These are phyloP conservation scores for Nemoura dubitans DNA, from an alignment of 2,888 invertebrate genomes.

Conservation along the genomic window DNA sequence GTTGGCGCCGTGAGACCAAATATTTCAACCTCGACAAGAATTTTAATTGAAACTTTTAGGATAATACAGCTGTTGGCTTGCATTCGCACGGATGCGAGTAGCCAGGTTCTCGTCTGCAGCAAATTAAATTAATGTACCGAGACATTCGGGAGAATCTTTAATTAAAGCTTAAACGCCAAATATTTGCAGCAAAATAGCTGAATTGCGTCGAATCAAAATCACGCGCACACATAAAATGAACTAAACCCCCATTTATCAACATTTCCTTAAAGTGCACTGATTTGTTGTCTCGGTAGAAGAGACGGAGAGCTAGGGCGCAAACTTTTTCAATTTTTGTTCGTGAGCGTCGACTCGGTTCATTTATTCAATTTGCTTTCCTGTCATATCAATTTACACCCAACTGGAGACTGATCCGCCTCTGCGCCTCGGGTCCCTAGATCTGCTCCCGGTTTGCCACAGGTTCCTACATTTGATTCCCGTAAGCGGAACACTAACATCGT, in stretches of 20 bases:
- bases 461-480: background rate
- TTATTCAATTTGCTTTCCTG: constrained; percentile 19
- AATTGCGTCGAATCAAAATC: too few species aligned
- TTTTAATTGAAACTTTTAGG: constrained; percentile 3
- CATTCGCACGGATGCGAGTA: background rate
- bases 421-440: background rate
- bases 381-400: constrained; percentile 28
- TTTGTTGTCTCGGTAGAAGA: background rate
- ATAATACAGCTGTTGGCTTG: background rate
- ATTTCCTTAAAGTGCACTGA: background rate
- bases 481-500: background rate
- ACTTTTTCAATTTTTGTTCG: background rate
- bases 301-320: background rate
- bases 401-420: constrained; percentile 16
- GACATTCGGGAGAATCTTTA: too few species aligned
- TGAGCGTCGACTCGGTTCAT: background rate
- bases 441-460: background rate
- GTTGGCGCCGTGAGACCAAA: background rate
- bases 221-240: too few species aligned
- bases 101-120: background rate
- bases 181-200: too few species aligned
- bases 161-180: too few species aligned
- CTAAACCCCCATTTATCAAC: background rate
- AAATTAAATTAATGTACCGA: background rate
- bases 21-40: constrained; percentile 20